phyloP scores from a whole-genome alignment of 2,888 invertebrate genomes.

The Nematopogon swammerdamellus region DNA sequence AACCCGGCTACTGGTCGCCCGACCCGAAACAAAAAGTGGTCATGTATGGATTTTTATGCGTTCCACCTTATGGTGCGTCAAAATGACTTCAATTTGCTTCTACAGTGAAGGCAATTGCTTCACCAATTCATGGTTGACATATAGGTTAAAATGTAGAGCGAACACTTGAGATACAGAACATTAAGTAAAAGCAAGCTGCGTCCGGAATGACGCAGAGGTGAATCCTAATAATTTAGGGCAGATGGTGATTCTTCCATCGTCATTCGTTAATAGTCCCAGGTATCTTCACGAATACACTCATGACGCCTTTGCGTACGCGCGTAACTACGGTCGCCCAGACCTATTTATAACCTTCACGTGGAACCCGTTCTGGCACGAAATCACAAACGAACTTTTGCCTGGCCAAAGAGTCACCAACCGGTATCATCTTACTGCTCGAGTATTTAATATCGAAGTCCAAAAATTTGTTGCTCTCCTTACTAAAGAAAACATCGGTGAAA shows the following conservation, averaged over 20 bases:
- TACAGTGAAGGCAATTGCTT: conserved; percentile 6
- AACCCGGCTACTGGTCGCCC: background rate
- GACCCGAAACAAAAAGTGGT: background rate
- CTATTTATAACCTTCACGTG: conserved; percentile 14
- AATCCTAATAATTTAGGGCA: conserved; percentile 17
- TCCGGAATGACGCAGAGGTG: conserved; percentile 11
- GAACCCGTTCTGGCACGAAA: conserved; percentile 18
- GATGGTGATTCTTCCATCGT: conserved; percentile 18
- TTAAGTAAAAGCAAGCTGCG: conserved; percentile 19
- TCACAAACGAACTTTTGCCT: conserved; percentile 10
- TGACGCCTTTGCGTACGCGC: conserved; percentile 20
- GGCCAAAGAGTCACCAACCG: conserved; percentile 14
- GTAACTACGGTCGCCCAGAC: conserved; percentile 19
- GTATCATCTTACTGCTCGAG: conserved; percentile 17
- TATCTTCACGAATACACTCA: conserved; percentile 17
- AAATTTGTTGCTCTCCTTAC: conserved; percentile 12
- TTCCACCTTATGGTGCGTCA: conserved; percentile 1
- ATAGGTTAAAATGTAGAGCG: conserved; percentile 2
- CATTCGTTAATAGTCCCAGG: conserved; percentile 15
- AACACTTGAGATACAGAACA: conserved; percentile 15
- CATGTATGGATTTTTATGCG: conserved; percentile 3
- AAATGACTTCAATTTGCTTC: conserved; percentile 9
- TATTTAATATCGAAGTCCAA: conserved; percentile 17
- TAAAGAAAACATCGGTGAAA: conserved; percentile 14
- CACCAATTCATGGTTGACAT: conserved; percentile 13